Percentiles rank a stretch among this genome's conserved stretches.
Conservation (phyloP, 2,797 vertebrate species). For the Pristis pectinata region DNA sequence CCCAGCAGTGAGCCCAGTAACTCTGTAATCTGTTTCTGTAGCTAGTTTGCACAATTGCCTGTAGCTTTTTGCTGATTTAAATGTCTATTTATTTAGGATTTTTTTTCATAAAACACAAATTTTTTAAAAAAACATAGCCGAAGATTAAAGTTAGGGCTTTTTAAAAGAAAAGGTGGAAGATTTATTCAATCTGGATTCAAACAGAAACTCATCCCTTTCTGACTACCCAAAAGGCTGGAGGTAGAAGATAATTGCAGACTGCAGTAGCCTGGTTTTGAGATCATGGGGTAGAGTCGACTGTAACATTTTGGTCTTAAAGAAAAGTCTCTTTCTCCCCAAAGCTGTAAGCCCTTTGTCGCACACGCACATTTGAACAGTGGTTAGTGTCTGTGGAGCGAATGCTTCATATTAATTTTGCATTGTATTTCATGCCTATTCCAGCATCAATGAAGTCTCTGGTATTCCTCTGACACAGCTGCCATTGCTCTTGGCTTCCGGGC, state of each 20-base stretch:
- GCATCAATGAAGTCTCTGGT: background rate
- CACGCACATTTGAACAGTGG: background rate
- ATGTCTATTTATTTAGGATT: conserved; percentile 35
- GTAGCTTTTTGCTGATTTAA: conserved; percentile 53
- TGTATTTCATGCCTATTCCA: background rate
- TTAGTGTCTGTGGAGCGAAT: background rate
- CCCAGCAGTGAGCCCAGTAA: conserved; percentile 52
- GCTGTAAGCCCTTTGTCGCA: background rate
- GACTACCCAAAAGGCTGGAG: background rate
- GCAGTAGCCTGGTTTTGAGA: background rate
- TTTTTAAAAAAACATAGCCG: background rate
- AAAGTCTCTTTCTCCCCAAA: background rate
- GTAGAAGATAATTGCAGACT: background rate
- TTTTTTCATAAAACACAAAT: conserved; percentile 26
- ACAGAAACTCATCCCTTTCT: background rate
- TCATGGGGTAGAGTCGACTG: background rate
- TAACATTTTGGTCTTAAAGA: background rate
- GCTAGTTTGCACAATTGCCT: conserved; percentile 74
- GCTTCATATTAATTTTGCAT: background rate
- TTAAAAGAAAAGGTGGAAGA: background rate
- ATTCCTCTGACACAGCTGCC: background rate
- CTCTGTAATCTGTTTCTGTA: conserved; percentile 61
- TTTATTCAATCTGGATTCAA: background rate
- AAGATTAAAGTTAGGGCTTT: conserved; percentile 15
- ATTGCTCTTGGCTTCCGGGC: background rate